Base-by-base conservation (phyloP, 2,888 invertebrate species). In the Trisateles emortualis region DNA sequence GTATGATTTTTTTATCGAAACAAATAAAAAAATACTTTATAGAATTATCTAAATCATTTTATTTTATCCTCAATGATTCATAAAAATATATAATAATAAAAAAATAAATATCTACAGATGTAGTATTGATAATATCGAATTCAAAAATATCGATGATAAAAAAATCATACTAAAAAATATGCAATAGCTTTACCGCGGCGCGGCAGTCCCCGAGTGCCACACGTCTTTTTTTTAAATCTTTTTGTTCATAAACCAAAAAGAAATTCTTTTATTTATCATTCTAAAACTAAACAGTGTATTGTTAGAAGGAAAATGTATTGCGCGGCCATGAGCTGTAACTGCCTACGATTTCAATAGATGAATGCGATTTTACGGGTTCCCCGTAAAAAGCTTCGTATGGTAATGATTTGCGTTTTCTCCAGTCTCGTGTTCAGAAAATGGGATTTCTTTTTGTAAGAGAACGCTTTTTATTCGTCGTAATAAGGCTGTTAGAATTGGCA, bases 401-500 rank as follows among this genome's bases (percentile, higher is more conserved):
- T 43, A 72, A 70, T 76, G 74, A 78, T 75, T 74, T 73, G 71
- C 64, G 63, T 68, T 69, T 75, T 64, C 48, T 58, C 42, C 5
- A 29, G 43, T 65, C 68, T 57, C 60, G 48, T 29, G 50, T 46
- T 39, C 44, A 29, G 24, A 42, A 52, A 68, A 68, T 66, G 50
- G 48, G 41, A 43, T 66, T 59, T 60, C 43, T 63, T 55, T 59
- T 63, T 51, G 60, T 48, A 64, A 71, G 68, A 67, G 40, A 60
- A 51, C 44, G 44, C 33, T 52, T 52, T 58, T 53, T 54, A 52
- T 49, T 42, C 30, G 11, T 41, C 10, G 33, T 38, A 39, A 40
- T 22, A 46, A 44, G 10, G 45, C 24, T 36, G 39, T 53, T 57
- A 45, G 14, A 26, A 26, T 51, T 35, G 5, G 9, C 33, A 43